Percentiles rank a stretch among this genome's conserved stretches.
These are phyloP conservation scores for Brotula barbata DNA, from an alignment of 2,797 vertebrate species.

Conservation along the genomic window DNA sequence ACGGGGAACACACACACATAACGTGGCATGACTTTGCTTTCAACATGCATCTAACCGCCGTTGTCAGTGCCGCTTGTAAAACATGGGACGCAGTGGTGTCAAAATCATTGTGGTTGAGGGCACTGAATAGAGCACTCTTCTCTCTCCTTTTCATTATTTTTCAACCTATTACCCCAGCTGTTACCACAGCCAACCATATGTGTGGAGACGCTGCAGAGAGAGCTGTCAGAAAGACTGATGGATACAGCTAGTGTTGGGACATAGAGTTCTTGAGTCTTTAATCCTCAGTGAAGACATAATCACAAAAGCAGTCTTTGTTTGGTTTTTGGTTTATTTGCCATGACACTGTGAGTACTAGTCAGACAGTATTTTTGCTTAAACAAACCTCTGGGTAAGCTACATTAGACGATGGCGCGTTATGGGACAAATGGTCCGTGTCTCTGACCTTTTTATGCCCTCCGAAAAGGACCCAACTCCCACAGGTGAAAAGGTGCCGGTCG, in stretches of 20 bases:
- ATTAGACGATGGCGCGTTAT: too few species aligned
- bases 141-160: slow-evolving; percentile 57
- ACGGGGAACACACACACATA: slow-evolving; percentile 24
- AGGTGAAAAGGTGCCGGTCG: too few species aligned
- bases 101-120: slow-evolving; percentile 60
- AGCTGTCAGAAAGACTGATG: slow-evolving; percentile 58
- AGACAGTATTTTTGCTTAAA: too few species aligned
- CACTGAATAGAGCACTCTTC: slow-evolving; percentile 31
- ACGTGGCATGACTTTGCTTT: slow-evolving; percentile 32
- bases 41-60: slow-evolving; percentile 54
- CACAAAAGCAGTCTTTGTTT: slow-evolving; percentile 44
- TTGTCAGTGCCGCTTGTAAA: slow-evolving; percentile 70
- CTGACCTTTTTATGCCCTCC: too few species aligned
- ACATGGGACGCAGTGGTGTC: slow-evolving; percentile 55
- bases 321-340: slow-evolving; percentile 42
- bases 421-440: too few species aligned
- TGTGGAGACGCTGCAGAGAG: slow-evolving; percentile 44
- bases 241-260: slow-evolving; percentile 43
- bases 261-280: slow-evolving; percentile 43
- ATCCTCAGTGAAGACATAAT: slow-evolving; percentile 45
- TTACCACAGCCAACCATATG: slow-evolving; percentile 59
- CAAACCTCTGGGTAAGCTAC: too few species aligned
- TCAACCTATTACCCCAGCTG: slow-evolving; percentile 58
- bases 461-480: too few species aligned
- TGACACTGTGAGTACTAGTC: neutral